These are phyloP conservation scores for Tortricodes alternella DNA, from an alignment of 2,888 invertebrate species.

Conservation along the genomic window DNA sequence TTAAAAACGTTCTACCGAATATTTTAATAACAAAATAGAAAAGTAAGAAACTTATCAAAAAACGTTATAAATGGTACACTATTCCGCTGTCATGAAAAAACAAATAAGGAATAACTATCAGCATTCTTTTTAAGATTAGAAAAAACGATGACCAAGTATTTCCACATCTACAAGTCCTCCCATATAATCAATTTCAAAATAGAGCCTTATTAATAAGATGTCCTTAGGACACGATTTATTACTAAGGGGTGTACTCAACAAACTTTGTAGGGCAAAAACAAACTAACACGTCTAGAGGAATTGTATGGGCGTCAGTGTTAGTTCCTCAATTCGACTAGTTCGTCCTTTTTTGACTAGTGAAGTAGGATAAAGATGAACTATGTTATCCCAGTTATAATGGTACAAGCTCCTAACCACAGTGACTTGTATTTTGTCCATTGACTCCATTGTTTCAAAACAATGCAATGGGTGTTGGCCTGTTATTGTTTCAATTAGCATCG, in stretches of 20 bases:
- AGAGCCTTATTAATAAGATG: conserved; percentile 15
- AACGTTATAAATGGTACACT: background rate
- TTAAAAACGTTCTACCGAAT: too few relatives aligned
- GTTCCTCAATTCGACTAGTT: background rate
- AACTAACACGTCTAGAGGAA: conserved; percentile 7
- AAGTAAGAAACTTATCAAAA: too few relatives aligned
- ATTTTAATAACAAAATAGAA: too few relatives aligned
- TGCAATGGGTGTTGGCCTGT: conserved; percentile 13
- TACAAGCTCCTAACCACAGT: background rate
- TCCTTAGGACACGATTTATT: conserved; percentile 7
- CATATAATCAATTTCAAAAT: conserved; percentile 12
- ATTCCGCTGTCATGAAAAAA: background rate
- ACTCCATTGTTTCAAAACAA: conserved; percentile 22
- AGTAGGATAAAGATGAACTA: background rate
- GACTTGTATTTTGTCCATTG: conserved; percentile 17
- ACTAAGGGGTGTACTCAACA: background rate
- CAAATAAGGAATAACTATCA: background rate
- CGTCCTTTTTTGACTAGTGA: background rate
- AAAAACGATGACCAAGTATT: background rate
- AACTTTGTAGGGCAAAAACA: conserved; percentile 11
- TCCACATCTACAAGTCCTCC: background rate
- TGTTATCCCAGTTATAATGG: background rate
- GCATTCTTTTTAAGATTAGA: background rate
- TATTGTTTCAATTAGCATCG: conserved; percentile 13
- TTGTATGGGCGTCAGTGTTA: conserved; percentile 8